These are phyloP conservation scores for Misgurnus mizolepis DNA, from an alignment of 2,113 vertebrate genomes.

Conservation along the genomic window DNA sequence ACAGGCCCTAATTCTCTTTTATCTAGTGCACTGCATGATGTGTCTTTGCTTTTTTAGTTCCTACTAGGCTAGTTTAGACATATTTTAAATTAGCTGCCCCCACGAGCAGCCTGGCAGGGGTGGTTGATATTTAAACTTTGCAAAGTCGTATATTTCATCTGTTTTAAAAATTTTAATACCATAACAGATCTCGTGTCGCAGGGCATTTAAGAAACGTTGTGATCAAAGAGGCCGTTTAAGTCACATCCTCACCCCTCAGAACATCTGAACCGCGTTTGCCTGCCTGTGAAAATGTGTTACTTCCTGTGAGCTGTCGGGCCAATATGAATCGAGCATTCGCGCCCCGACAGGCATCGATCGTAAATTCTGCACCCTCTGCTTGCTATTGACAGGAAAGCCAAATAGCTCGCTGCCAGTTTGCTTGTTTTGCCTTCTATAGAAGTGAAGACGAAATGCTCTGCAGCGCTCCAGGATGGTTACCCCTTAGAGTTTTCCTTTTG, in stretches of 20 bases:
- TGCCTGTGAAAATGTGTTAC: slow-evolving; percentile 25
- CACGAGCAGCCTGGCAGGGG: background rate
- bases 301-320: slow-evolving; percentile 33
- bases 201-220: slow-evolving; percentile 18
- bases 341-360: slow-evolving; percentile 63
- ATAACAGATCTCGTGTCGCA: background rate
- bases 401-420: slow-evolving; percentile 55
- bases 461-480: slow-evolving; percentile 1
- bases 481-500: slow-evolving; percentile 43
- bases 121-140: slow-evolving; percentile 25
- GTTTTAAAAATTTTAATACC: background rate
- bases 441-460: slow-evolving; percentile 56
- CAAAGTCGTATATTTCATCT: background rate
- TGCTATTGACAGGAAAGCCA: slow-evolving; percentile 54
- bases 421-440: slow-evolving; percentile 49
- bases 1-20: background rate
- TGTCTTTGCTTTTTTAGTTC: slow-evolving; percentile 20
- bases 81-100: slow-evolving; percentile 23
- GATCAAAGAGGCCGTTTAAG: slow-evolving; percentile 11
- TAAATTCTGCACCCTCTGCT: slow-evolving; percentile 58
- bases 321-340: slow-evolving; percentile 51
- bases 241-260: background rate
- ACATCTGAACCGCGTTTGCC: background rate
- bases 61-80: slow-evolving; percentile 26
- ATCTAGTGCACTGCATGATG: background rate